Conservation (phyloP, 2,797 vertebrate genomes). For the Carcharodon carcharias region DNA sequence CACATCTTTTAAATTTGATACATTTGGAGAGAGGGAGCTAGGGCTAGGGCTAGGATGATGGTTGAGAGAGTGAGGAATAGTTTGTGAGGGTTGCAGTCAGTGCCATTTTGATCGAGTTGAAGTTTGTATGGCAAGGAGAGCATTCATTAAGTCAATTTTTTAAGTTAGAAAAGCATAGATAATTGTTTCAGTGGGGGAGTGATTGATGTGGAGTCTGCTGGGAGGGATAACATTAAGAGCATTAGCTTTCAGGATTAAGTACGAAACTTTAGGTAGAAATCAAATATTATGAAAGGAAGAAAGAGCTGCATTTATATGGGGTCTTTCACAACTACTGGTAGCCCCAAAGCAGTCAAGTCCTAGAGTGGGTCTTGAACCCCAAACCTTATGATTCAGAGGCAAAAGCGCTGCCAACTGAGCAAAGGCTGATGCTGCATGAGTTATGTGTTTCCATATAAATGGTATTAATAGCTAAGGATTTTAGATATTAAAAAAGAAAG, state of each 20-base stretch:
- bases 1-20: neutral
- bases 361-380: too few relatives aligned
- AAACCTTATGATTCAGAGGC: neutral
- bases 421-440: neutral
- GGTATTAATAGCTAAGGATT: neutral
- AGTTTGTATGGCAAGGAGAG: neutral
- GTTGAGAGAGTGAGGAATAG: neutral
- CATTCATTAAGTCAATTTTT: neutral
- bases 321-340: neutral
- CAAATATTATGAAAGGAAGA: neutral
- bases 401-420: too few relatives aligned
- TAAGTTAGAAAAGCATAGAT: neutral
- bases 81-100: neutral
- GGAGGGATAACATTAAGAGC: neutral
- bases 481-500: neutral
- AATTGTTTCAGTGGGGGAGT: neutral
- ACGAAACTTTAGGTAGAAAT: neutral
- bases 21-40: neutral
- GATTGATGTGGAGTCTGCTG: neutral
- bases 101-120: neutral
- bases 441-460: neutral
- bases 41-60: neutral
- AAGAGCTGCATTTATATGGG: neutral
- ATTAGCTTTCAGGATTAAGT: neutral
- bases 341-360: neutral